phyloP scores from a whole-genome alignment of 2,113 vertebrate genomes.

The Cariama cristata region DNA sequence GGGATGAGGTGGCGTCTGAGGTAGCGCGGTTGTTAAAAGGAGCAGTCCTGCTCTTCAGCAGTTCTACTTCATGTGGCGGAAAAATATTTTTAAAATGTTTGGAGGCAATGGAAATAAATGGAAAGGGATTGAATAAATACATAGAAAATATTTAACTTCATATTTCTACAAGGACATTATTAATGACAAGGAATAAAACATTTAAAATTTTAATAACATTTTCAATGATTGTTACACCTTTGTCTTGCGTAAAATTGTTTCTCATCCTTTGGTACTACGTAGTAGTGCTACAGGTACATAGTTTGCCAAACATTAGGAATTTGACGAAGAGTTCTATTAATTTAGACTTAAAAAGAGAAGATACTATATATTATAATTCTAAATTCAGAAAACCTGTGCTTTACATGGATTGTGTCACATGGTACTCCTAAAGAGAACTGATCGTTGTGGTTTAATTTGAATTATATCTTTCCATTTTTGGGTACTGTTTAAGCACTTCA shows the following conservation, averaged over 20 bases:
- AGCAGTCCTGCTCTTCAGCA: neutral
- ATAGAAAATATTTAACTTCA: neutral
- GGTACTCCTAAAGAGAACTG: neutral
- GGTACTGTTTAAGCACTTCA: neutral
- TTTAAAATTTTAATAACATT: neutral
- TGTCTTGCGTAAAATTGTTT: neutral
- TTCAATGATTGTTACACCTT: neutral
- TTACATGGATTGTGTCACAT: neutral
- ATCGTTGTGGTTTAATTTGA: neutral
- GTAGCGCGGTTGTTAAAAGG: neutral
- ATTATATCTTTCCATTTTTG: neutral
- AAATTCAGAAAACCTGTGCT: neutral
- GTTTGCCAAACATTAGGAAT: neutral
- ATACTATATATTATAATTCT: neutral
- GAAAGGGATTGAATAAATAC: neutral
- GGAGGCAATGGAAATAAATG: neutral
- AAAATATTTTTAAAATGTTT: neutral
- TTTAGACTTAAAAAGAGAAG: neutral
- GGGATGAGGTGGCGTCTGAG: no score
- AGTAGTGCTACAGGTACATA: neutral
- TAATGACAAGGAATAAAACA: neutral
- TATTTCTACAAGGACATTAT: neutral
- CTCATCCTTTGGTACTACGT: neutral
- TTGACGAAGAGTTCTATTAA: neutral
- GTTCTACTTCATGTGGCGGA: no score